Conservation (phyloP, 2,888 invertebrate species). For the Agonopterix subpropinquella region DNA sequence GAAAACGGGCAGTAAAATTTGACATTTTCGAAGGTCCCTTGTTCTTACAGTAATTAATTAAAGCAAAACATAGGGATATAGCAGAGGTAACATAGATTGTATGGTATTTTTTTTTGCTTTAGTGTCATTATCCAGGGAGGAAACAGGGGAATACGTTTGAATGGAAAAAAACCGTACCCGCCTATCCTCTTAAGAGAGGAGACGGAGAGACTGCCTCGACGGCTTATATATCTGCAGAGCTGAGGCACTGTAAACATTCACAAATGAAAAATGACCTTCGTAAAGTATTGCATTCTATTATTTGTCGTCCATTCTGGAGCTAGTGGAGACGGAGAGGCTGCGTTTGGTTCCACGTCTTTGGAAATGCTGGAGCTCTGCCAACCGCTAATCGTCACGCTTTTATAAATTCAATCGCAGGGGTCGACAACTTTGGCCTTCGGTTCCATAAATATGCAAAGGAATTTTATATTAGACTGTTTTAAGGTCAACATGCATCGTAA, state of each 20-base stretch:
- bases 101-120: no score
- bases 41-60: no score
- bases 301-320: constrained; percentile 13
- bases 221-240: constrained; percentile 1
- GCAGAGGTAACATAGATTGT: no score
- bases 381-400: constrained; percentile 52
- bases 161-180: no score
- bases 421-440: constrained; percentile 6
- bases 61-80: no score
- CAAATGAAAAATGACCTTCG: constrained; percentile 8
- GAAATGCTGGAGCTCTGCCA: constrained; percentile 50
- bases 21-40: no score
- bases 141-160: no score
- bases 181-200: no score
- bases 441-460: no score
- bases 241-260: constrained; percentile 4
- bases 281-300: constrained; percentile 13
- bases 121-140: no score
- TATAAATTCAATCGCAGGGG: constrained; percentile 47
- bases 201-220: neutral
- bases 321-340: constrained; percentile 27
- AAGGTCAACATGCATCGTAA: neutral
- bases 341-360: constrained; percentile 28
- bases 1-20: no score
- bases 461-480: neutral